Conservation (phyloP, 2,797 vertebrate genomes). For the Rhynchotus rufescens region DNA sequence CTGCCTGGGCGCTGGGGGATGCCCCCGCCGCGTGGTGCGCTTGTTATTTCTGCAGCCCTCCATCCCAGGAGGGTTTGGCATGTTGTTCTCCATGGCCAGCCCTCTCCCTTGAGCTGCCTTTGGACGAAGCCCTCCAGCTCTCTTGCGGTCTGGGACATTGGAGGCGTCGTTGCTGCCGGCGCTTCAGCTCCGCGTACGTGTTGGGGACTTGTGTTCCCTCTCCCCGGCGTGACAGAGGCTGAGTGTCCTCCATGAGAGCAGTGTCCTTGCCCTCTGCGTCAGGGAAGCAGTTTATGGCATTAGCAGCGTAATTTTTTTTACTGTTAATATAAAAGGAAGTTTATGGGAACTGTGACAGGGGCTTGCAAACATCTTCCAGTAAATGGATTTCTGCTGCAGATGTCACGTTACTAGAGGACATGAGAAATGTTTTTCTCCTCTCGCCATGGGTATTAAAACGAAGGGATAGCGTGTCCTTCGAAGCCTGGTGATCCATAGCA, state of each 20-base stretch:
- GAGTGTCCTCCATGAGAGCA: neutral
- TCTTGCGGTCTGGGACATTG: neutral
- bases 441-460: neutral
- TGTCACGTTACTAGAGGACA: neutral
- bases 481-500: accelerated
- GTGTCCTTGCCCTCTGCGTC: neutral
- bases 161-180: accelerated
- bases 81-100: neutral
- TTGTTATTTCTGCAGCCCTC: neutral
- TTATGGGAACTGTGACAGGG: neutral
- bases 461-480: accelerated
- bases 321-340: neutral
- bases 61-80: neutral
- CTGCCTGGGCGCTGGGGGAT: accelerated
- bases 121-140: neutral
- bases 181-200: accelerated
- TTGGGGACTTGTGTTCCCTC: accelerated
- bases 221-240: accelerated
- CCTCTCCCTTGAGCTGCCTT: neutral
- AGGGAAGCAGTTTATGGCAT: neutral
- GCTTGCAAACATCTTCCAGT: neutral
- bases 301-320: neutral
- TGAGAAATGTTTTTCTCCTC: neutral
- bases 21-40: accelerated
- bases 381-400: neutral